Conservation (phyloP, 2,113 vertebrate species). For the Dissostichus mawsoni region DNA sequence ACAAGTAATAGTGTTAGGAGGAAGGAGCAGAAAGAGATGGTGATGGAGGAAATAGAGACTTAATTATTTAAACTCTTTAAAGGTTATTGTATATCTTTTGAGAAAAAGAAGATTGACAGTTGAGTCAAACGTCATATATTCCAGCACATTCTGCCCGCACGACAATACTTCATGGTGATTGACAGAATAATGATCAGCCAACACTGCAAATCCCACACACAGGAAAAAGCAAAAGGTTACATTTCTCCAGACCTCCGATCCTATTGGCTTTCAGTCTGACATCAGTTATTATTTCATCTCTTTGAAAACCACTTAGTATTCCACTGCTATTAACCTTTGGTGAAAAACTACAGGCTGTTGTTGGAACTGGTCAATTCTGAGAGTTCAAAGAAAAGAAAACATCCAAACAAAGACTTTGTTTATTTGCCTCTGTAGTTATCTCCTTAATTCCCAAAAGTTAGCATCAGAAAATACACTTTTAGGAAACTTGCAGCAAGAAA, state of each 20-base stretch:
- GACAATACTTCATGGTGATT: not conserved
- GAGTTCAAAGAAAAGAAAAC: too few species aligned
- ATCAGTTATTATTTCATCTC: not conserved
- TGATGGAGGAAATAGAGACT: not conserved
- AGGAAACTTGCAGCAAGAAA: too few species aligned
- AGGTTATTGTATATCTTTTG: not conserved
- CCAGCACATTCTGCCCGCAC: not conserved
- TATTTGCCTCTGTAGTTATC: too few species aligned
- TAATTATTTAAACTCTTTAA: not conserved
- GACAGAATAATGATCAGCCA: not conserved
- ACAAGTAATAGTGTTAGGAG: not conserved
- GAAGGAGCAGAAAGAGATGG: not conserved
- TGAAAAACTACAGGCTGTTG: too few species aligned
- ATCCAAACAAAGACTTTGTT: too few species aligned
- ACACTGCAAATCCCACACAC: slow-evolving; percentile 7
- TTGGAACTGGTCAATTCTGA: too few species aligned
- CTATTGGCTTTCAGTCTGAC: not conserved
- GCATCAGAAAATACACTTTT: too few species aligned
- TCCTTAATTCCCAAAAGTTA: too few species aligned
- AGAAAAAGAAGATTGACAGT: not conserved
- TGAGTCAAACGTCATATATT: too few species aligned
- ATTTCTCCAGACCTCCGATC: slow-evolving; percentile 5
- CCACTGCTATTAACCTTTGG: not conserved
- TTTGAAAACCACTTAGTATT: not conserved
- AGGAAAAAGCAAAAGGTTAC: slow-evolving; percentile 27